phyloP scores from a whole-genome alignment of 2,888 invertebrate genomes.

The Callyntrura sp. region DNA sequence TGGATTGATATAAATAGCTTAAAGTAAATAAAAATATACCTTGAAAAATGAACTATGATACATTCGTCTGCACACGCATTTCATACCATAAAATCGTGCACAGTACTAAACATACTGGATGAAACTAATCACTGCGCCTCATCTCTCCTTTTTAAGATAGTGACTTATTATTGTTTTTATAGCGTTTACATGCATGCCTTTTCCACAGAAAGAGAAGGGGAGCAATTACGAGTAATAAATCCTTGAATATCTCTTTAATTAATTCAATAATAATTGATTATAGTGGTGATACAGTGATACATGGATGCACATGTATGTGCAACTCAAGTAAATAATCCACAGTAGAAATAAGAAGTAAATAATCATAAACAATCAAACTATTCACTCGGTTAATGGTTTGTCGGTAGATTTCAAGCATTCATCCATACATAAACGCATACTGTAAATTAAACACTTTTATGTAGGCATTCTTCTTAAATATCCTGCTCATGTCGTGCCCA shows the following conservation, averaged over 20 bases:
- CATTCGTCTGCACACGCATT: too few species aligned
- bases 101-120: too few species aligned
- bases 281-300: slow-evolving; percentile 66
- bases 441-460: background rate
- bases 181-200: background rate
- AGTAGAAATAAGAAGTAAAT: slow-evolving; percentile 1
- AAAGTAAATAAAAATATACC: too few species aligned
- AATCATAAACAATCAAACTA: background rate
- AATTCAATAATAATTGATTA: slow-evolving; percentile 75
- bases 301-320: slow-evolving; percentile 34
- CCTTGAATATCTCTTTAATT: slow-evolving; percentile 65
- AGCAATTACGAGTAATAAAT: slow-evolving; percentile 62
- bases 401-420: background rate
- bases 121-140: slow-evolving; percentile 19
- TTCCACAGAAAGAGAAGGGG: slow-evolving; percentile 60
- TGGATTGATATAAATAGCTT: too few species aligned
- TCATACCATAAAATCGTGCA: too few species aligned
- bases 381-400: too few species aligned
- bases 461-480: too few species aligned
- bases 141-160: background rate
- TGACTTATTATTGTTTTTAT: background rate
- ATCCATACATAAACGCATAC: background rate
- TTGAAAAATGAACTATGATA: too few species aligned
- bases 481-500: background rate
- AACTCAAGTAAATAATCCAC: too few species aligned